These are phyloP conservation scores for Rhyzopertha dominica DNA, from an alignment of 1,140 invertebrate genomes.

Conservation along the genomic window DNA sequence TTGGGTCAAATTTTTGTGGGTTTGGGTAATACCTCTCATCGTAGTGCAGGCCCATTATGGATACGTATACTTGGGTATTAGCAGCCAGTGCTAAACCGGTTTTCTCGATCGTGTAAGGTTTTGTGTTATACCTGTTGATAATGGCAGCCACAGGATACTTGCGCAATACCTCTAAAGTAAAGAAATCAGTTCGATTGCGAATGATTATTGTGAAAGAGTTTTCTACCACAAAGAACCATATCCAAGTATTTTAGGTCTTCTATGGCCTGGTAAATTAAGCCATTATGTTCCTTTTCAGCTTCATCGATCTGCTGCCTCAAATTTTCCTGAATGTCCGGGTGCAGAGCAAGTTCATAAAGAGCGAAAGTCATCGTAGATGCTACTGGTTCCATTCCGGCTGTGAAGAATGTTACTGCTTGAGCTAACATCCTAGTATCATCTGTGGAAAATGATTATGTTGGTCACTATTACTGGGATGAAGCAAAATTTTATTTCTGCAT, in stretches of 20 bases:
- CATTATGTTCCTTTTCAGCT: slow-evolving; percentile 20
- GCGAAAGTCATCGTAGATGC: slow-evolving; percentile 25
- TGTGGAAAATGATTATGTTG: no score
- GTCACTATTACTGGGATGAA: no score
- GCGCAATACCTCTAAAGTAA: not conserved
- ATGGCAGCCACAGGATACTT: not conserved
- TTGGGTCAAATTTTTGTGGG: no score
- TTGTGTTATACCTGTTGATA: not conserved
- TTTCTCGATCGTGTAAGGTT: not conserved
- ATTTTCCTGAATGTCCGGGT: slow-evolving; percentile 45
- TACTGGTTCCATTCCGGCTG: slow-evolving; percentile 43
- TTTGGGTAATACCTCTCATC: no score
- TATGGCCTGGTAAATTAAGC: slow-evolving; percentile 39
- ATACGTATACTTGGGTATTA: no score
- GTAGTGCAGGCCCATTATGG: no score
- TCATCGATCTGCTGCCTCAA: slow-evolving; percentile 44
- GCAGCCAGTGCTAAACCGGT: no score
- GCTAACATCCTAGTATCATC: slow-evolving; percentile 24
- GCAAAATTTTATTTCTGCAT: no score
- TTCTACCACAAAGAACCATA: slow-evolving; percentile 48
- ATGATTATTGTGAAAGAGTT: no score
- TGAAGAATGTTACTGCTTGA: slow-evolving; percentile 42
- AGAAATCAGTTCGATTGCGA: no score
- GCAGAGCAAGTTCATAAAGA: slow-evolving; percentile 46
- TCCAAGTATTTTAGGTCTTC: slow-evolving; percentile 39